A percentile compares a stretch with the other conserved stretches of the same genome.
Evolutionary conservation across 2,797 vertebrate species (phyloP).

Genomic region (Garrulus glandarius): DNA sequence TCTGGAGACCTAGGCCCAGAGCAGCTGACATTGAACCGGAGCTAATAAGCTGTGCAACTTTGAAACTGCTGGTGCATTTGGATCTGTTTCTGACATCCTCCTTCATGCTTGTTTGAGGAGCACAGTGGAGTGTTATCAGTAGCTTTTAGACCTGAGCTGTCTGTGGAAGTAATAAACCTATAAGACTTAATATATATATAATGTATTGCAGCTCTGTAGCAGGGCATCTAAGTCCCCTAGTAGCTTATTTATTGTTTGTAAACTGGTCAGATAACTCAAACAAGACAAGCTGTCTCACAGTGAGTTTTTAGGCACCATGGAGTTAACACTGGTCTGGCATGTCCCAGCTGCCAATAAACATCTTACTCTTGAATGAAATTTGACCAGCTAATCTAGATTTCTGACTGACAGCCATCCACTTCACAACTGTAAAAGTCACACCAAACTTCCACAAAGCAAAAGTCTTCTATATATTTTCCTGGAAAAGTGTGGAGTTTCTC

Average conservation of each 20-base stretch:
- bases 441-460: neutral
- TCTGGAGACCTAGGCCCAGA: neutral
- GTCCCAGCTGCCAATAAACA: neutral
- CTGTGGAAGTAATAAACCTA: neutral
- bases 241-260: neutral
- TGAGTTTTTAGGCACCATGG: neutral
- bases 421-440: neutral
- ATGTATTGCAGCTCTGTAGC: neutral
- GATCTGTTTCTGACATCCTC: neutral
- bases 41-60: neutral
- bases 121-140: neutral
- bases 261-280: neutral
- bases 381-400: neutral
- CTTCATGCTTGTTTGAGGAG: neutral
- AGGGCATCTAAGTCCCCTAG: too few species aligned
- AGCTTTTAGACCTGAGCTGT: neutral
- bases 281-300: neutral
- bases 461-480: neutral
- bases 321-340: neutral
- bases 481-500: neutral
- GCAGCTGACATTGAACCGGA: neutral
- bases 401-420: neutral
- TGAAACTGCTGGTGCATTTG: neutral
- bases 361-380: neutral
- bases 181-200: neutral